Evolutionary conservation across 1,140 invertebrate genomes (phyloP).

Genomic region (Heliothis virescens): DNA sequence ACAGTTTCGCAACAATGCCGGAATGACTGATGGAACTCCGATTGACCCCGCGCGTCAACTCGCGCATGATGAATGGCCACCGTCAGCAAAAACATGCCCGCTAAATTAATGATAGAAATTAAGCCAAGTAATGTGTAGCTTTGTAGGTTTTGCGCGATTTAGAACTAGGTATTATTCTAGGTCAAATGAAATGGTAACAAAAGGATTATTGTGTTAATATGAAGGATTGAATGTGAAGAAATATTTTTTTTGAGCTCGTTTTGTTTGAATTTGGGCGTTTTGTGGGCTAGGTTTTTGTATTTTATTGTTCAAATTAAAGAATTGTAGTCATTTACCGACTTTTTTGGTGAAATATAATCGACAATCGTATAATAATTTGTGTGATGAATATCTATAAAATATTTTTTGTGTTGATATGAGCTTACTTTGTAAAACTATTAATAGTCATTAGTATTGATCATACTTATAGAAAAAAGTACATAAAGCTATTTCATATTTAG

Average conservation of each 20-base stretch:
- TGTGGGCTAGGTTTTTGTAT: too few species aligned
- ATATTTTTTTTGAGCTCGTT: too few species aligned
- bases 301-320: too few species aligned
- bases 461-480: too few species aligned
- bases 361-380: too few species aligned
- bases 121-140: background rate
- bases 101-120: slow-evolving; percentile 29
- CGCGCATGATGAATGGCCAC: slow-evolving; percentile 8
- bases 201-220: background rate
- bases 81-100: background rate
- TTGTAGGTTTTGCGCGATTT: background rate
- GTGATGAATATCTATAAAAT: too few species aligned
- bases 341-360: background rate
- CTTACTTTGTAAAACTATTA: too few species aligned
- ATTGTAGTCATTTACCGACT: background rate
- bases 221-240: background rate
- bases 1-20: background rate
- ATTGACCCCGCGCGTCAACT: slow-evolving; percentile 24
- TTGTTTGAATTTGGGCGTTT: too few species aligned
- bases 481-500: too few species aligned
- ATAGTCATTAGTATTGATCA: too few species aligned
- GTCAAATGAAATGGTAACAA: background rate
- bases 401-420: too few species aligned
- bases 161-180: background rate
- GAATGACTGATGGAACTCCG: slow-evolving; percentile 12